Base-by-base conservation (phyloP, 1,140 invertebrate genomes). In the Aricia agestis region DNA sequence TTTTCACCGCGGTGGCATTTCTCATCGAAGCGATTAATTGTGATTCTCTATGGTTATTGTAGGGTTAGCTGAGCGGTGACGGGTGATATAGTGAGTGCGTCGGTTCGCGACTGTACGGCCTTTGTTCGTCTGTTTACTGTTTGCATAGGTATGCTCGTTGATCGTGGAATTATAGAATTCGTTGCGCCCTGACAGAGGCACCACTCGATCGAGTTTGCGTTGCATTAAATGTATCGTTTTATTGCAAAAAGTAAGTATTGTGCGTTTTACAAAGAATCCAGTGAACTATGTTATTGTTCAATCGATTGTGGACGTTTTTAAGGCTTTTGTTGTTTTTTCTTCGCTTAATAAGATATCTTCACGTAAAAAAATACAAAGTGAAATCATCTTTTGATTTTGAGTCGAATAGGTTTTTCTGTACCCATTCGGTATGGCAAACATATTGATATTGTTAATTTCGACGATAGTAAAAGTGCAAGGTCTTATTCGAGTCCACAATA, bases 1-100 rank as follows among this genome's bases (percentile, higher is more conserved):
- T 91, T 89, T 88, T 89, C 82, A 73, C 78, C 73, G 75, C 85
- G 83, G 83, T 88, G 85, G 85, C 85, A 85, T 89, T 88, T 86
- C 83, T 83, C 78, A 83, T 78, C 81, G 81, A 76, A 72, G 75
- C 83, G 83, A 87, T 88, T 89, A 90, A 90, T 90, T 85, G 84
- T 90, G 83, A 89, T 89, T 89, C 83, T 86, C 82, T 82, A 87
- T 82, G 82, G 84, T 80, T 79, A 86, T 89, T 85, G 89, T 87
- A 83, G 86, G 87, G 89, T 88, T 88, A 87, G 89, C 84, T 89
- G 87, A 87, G 82, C 86, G 78, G 80, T 72, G 83, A 80, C 80
- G 83, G 79, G 82, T 9, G 9, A 52, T 75, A 77, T 78, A 76
- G 65, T 75, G 59, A 31, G 72, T 74, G 68, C 32, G 63, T 77